Conservation (phyloP, 2,797 vertebrate genomes). For the Delichon dasypus region DNA sequence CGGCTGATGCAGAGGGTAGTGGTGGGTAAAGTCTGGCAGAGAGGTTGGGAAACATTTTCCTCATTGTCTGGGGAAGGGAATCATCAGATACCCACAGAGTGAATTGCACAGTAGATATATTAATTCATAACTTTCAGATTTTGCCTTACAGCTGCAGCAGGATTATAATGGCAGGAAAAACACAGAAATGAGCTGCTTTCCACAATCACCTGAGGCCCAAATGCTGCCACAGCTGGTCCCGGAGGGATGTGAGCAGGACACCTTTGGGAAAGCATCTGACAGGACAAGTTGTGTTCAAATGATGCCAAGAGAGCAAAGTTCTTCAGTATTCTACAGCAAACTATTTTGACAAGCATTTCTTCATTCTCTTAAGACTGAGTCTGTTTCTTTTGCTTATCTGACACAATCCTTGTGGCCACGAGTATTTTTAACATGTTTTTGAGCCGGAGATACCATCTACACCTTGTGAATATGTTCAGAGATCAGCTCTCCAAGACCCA, state of each 20-base stretch:
- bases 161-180: not conserved
- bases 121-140: not conserved
- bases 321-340: not conserved
- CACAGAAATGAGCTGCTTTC: not conserved
- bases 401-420: not conserved
- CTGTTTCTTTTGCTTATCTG: not conserved
- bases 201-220: not conserved
- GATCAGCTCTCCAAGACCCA: not conserved
- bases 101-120: not conserved
- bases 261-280: not conserved
- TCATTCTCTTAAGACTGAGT: not conserved
- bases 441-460: not conserved
- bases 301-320: not conserved
- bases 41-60: not conserved
- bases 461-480: not conserved
- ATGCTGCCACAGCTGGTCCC: not conserved
- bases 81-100: not conserved
- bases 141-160: not conserved
- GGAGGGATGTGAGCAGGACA: not conserved
- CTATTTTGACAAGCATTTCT: not conserved
- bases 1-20: not conserved
- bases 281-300: not conserved
- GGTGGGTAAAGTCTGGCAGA: not conserved
- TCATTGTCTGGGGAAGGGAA: fast-evolving
- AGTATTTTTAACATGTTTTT: not conserved